Evolutionary conservation across 2,797 vertebrate species (phyloP).

Genomic region (Syndactyla subalaris): DNA sequence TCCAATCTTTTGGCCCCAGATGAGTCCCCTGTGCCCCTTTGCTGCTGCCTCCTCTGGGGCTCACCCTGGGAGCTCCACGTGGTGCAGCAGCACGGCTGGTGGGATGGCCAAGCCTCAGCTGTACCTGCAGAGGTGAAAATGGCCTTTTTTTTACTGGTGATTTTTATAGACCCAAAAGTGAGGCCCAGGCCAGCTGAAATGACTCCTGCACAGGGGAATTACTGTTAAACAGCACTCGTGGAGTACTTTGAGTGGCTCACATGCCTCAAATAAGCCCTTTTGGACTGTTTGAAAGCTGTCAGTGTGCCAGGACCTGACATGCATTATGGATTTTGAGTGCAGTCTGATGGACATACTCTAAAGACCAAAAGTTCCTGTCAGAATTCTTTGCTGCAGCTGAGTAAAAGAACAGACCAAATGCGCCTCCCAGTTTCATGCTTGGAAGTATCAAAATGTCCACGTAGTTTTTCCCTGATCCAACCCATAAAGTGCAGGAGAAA

Average conservation of each 20-base stretch:
- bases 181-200: background rate
- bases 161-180: background rate
- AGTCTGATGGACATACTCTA: background rate
- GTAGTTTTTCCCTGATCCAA: background rate
- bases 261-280: background rate
- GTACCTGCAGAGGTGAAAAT: background rate
- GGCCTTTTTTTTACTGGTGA: background rate
- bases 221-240: background rate
- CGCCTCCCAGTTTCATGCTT: background rate
- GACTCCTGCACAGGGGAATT: background rate
- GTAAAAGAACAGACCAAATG: background rate
- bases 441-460: background rate
- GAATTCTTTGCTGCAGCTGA: background rate
- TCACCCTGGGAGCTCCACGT: background rate
- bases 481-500: background rate
- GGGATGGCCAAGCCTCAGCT: background rate
- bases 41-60: background rate
- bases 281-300: background rate
- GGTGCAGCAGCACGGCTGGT: background rate
- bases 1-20: background rate
- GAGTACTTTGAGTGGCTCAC: background rate
- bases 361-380: background rate
- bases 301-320: background rate
- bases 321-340: background rate
- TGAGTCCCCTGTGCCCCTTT: background rate